Base-by-base conservation (phyloP, 2,113 vertebrate species). In the Siniperca chuatsi region DNA sequence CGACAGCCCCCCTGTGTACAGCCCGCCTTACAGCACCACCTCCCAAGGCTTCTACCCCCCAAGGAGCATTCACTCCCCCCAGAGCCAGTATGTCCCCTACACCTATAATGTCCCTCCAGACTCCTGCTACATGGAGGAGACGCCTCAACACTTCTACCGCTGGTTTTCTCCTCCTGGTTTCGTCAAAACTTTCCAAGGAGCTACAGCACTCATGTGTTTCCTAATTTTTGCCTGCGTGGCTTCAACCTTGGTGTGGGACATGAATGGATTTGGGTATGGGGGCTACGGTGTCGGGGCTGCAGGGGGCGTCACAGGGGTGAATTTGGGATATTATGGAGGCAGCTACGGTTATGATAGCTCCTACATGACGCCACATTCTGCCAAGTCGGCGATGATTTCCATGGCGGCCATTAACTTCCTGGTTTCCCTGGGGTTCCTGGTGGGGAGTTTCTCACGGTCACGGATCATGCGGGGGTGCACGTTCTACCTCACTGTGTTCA, bases 241-340 rank as follows among this genome's bases (percentile, higher is more conserved):
- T 0, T 97, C 97, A 60, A 98, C 97, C 0, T 79, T 98, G 72
- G 96, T 96, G 66, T 98, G 97, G 97, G 96, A 97, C 9, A 95
- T 97, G 46, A 95, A 94, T 1, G 94, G 96, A 0, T 77, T 91
- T 1, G 91, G 95, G 0, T 25, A 93, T 0, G 95, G 88, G 48
- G 91, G 93, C 0, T 92, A 87, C 37, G 60, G 84, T 15, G 74
- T 77, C 1, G 90, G 75, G 44, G 75, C 57, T 4, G 0, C 74
- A 2, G 90, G 60, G 16, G 52, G 82, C 54, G 80, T 64, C 6
- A 11, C 92, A 66, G 92, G 68, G 72, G 55, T 0, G 0, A 93
- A 61, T 8, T 66, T 92, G 10, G 89, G 86, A 64, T 95, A 95
- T 12, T 97, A 97, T 54, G 96, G 96, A 4, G 78, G 95, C 0